These are phyloP conservation scores for Schlechtendalia chinensis DNA, from an alignment of 1,140 invertebrate species.

Conservation along the genomic window DNA sequence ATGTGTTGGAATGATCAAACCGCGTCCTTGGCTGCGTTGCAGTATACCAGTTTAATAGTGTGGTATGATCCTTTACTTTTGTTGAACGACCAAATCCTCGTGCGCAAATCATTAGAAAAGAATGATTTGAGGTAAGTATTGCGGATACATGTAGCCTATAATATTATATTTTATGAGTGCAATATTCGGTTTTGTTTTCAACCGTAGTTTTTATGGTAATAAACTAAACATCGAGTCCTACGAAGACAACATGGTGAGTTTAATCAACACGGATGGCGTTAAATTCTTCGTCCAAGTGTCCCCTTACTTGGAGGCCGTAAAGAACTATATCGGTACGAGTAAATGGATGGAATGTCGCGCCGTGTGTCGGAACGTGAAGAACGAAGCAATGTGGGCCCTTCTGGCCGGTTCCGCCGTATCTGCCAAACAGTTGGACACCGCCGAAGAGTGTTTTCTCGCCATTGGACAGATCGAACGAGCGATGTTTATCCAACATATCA, in stretches of 20 bases:
- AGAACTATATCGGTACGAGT: slow-evolving; percentile 73
- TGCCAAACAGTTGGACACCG: slow-evolving; percentile 74
- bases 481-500: slow-evolving; percentile 80
- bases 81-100: slow-evolving; percentile 72
- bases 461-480: slow-evolving; percentile 90
- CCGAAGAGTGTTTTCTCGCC: slow-evolving; percentile 91
- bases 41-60: slow-evolving; percentile 76
- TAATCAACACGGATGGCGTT: slow-evolving; percentile 62
- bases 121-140: slow-evolving; percentile 64
- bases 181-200: background rate
- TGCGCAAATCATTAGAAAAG: slow-evolving; percentile 64
- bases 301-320: slow-evolving; percentile 68
- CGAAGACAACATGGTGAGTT: slow-evolving; percentile 59
- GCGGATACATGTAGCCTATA: background rate
- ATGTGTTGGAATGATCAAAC: slow-evolving; percentile 78
- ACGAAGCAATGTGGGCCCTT: slow-evolving; percentile 84
- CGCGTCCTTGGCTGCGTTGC: slow-evolving; percentile 79
- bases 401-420: slow-evolving; percentile 82
- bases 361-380: slow-evolving; percentile 72
- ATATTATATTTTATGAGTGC: too few relatives aligned
- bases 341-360: slow-evolving; percentile 76
- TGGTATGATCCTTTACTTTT: slow-evolving; percentile 80
- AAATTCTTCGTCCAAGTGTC: slow-evolving; percentile 65
- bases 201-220: slow-evolving; percentile 14
- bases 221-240: slow-evolving; percentile 27